Percentiles rank a stretch among this genome's conserved stretches.
Evolutionary conservation across 2,797 vertebrate species (phyloP).

Genomic region (Lepidocolaptes lacrymiger): DNA sequence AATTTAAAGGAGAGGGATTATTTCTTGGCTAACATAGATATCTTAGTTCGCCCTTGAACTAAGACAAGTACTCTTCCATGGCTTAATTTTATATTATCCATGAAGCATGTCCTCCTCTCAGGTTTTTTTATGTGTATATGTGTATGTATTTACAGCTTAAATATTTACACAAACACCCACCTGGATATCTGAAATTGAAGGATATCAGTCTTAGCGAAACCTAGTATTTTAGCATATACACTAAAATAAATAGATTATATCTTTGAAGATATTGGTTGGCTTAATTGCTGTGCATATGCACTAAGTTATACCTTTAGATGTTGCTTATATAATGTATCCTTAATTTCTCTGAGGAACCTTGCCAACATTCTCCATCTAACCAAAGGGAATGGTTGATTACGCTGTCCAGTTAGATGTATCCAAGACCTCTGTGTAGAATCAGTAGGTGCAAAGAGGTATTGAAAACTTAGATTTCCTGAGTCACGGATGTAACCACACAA

Average conservation of each 20-base stretch:
- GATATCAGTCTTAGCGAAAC: not conserved
- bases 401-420: not conserved
- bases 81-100: not conserved
- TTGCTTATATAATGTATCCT: not conserved
- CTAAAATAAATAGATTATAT: not conserved
- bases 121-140: not conserved
- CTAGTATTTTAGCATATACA: not conserved
- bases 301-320: not conserved
- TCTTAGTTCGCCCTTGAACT: too few relatives aligned
- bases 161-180: not conserved
- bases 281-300: not conserved
- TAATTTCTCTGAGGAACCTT: not conserved
- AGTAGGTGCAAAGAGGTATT: not conserved
- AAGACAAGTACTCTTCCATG: not conserved
- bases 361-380: not conserved
- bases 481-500: not conserved
- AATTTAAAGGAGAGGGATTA: too few relatives aligned
- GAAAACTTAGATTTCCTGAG: not conserved
- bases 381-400: not conserved
- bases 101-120: not conserved
- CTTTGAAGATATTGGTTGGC: not conserved
- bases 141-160: not conserved
- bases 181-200: not conserved
- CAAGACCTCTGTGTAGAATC: not conserved
- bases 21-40: too few relatives aligned